Conservation (phyloP, 2,797 vertebrate species). For the Jordanella pulchra region DNA sequence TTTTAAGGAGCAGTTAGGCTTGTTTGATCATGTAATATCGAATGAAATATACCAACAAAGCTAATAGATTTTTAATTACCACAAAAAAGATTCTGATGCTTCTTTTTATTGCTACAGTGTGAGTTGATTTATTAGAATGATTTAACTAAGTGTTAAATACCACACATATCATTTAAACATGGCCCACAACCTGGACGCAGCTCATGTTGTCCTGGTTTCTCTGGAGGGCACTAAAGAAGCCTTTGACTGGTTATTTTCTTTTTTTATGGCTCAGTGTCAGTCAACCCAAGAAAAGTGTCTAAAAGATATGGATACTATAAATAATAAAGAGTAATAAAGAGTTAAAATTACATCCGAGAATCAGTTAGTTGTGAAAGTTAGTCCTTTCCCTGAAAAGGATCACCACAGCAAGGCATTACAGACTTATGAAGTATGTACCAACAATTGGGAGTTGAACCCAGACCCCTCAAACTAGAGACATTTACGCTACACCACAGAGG, state of each 20-base stretch:
- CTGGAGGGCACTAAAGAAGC: conserved; percentile 60
- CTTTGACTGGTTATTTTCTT: conserved; percentile 46
- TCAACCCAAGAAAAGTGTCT: conserved; percentile 43
- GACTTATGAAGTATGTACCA: too few relatives aligned
- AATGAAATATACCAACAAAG: conserved; percentile 7
- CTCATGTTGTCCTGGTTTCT: conserved; percentile 58
- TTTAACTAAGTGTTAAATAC: conserved; percentile 15
- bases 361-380: conserved; percentile 31
- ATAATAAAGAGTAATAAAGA: too few relatives aligned
- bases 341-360: conserved; percentile 8
- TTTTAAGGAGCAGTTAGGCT: neutral
- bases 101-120: conserved; percentile 14
- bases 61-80: neutral
- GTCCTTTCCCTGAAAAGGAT: too few relatives aligned
- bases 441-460: too few relatives aligned
- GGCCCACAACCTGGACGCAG: conserved; percentile 29
- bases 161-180: conserved; percentile 34
- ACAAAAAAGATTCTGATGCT: neutral
- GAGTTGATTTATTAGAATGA: conserved; percentile 27
- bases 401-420: too few relatives aligned
- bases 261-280: conserved; percentile 52
- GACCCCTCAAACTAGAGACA: too few relatives aligned
- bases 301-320: conserved; percentile 42
- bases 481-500: too few relatives aligned
- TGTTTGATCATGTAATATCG: conserved; percentile 8